phyloP scores from a whole-genome alignment of 2,888 invertebrate genomes.

The Eilema griseolum region DNA sequence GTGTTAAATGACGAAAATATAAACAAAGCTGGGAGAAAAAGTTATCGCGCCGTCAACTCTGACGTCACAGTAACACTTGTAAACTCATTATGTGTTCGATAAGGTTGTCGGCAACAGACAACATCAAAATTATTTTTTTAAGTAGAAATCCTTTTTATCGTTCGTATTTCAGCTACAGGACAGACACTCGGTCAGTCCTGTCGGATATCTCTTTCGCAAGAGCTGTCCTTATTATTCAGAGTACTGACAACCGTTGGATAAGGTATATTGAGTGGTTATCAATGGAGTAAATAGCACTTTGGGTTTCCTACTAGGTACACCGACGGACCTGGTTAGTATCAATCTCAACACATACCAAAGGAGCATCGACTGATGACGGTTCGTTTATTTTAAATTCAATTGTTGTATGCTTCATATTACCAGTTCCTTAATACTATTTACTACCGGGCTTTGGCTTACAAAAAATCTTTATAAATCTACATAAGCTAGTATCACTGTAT shows the following conservation, averaged over 20 bases:
- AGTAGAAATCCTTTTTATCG: neutral
- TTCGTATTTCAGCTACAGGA: neutral
- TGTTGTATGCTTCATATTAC: neutral
- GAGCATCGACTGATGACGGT: neutral
- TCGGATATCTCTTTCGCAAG: neutral
- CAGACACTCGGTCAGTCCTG: neutral
- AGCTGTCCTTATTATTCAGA: neutral
- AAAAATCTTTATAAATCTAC: no score
- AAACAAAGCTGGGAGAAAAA: conserved; percentile 38
- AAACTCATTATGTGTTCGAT: neutral
- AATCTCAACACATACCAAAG: neutral
- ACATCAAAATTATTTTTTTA: neutral
- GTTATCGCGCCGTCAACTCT: conserved; percentile 28
- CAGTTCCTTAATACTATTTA: no score
- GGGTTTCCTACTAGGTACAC: no score
- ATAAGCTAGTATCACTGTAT: no score
- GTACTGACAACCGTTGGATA: neutral
- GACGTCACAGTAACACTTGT: conserved; percentile 26
- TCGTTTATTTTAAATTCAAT: neutral
- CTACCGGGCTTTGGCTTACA: no score
- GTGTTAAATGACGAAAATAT: conserved; percentile 26
- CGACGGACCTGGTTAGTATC: no score
- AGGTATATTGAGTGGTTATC: neutral
- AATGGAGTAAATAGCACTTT: no score
- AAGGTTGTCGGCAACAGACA: neutral